Percentiles rank a stretch among this genome's conserved stretches.
These are phyloP conservation scores for Nymphalis c-album DNA, from an alignment of 2,888 invertebrate genomes.

Conservation along the genomic window DNA sequence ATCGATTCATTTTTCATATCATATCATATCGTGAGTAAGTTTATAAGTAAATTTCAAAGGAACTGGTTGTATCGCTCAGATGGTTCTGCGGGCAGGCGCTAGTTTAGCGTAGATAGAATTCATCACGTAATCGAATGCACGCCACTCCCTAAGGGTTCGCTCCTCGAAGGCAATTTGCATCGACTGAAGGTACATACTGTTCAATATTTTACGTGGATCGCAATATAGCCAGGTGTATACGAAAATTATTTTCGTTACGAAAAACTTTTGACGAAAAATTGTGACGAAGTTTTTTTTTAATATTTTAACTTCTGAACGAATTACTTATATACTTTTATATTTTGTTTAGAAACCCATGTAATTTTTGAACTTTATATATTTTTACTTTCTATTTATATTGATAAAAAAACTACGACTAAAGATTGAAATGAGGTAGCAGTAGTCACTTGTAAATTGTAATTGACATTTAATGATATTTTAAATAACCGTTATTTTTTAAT, in stretches of 20 bases:
- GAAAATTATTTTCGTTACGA: slow-evolving; percentile 28
- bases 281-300: slow-evolving; percentile 8
- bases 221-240: slow-evolving; percentile 30
- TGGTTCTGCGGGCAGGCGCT: slow-evolving; percentile 24
- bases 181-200: slow-evolving; percentile 37
- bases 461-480: no score
- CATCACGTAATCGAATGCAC: slow-evolving; percentile 55
- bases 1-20: no score
- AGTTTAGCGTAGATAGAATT: slow-evolving; percentile 40
- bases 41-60: neutral
- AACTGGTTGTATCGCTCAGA: slow-evolving; percentile 10
- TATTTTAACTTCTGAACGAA: neutral
- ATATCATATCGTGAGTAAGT: neutral
- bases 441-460: no score
- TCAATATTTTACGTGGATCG: slow-evolving; percentile 42
- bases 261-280: neutral
- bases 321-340: neutral
- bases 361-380: neutral
- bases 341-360: neutral
- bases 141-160: slow-evolving; percentile 44
- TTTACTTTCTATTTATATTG: neutral
- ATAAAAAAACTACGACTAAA: no score
- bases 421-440: no score
- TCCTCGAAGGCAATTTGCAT: slow-evolving; percentile 50
- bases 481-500: no score